Base-by-base conservation (phyloP, 1,140 invertebrate genomes). In the Papilio polytes region DNA sequence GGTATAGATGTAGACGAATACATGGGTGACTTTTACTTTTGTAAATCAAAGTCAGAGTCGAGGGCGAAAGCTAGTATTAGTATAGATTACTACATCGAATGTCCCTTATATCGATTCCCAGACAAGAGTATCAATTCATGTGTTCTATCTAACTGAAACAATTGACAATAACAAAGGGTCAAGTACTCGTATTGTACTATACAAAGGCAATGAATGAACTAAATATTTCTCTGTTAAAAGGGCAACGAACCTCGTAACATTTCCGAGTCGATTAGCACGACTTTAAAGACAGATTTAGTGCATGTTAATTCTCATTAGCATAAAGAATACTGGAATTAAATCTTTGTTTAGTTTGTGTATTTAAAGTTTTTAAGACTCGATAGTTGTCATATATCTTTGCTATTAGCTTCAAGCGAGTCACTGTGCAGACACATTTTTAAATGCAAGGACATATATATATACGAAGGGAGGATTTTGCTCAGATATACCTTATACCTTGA, bases 101-200 rank as follows among this genome's bases (percentile, higher is more conserved):
- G 2, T 18, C 10, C 13, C 15, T 63, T 26, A 63, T 63, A 26
- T 63, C 56, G 56, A 22, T 63, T 63, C 26, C 9, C 10, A 66
- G 10, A 70, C 63, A 1, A 31, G 4, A 36, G 26, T 31, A 36
- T 31, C 13, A 70, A 63, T 63, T 63, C 22, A 70, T 15, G 13
- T 70, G 63, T 70, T 70, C 63, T 70, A 70, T 70, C 36, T 15
- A 70, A 31, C 63, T 70, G 63, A 36, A 63, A 63, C 59, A 63
- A 70, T 70, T 31, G 22, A 70, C 63, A 31, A 31, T 31, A 31
- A 70, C 12, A 12, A 15, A 70, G 63, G 63, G 63, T 70, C 63
- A 70, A 70, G 63, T 70, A n/a, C 12, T 63, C 53, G 63, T 70
- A 70, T 31, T 15, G 3, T 63, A 63, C 20, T 63, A 26, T 66